Evolutionary conservation across 2,113 vertebrate species (phyloP), one percentile per base, ranked within the genome.

Genomic region (Myiagra hebetior): DNA sequence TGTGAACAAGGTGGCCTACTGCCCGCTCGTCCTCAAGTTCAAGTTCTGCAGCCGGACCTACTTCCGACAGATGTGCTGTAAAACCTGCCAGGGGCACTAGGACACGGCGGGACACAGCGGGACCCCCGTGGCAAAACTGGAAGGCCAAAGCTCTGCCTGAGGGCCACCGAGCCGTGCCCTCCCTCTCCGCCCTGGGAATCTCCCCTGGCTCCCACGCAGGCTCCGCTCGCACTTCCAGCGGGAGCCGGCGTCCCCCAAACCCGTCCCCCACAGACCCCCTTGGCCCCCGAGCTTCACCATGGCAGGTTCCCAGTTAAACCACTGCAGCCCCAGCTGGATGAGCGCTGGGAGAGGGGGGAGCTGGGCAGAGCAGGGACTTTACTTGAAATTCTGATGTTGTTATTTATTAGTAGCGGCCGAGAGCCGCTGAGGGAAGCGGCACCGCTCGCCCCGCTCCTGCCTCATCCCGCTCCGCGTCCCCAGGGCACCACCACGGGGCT

Each of bases 31-130:
- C 98, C 98, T 99, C 97, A 99, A 99, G 98, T 99, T 99, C 92
- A 99, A 99, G 98, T 99, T 99, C 98, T 99, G 99, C 98, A 99
- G 98, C 98, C 98, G 99, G 91, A 98, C 99, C 87, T 99, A 99
- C 98, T 99, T 99, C 98, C 98, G 99, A 98, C 99, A 99, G 98
- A 99, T 99, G 99, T 99, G 99, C 98, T 99, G 99, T 98, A 99
- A 99, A 98, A 99, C 99, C 35, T 99, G 99, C 98, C 99, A 99
- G 97, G 99, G 99, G 89, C 99, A 99, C 96, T 99, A 98, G 79
- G 84, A 87, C 73, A 77, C 73, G 27, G 68, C 39, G 68, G 91
- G 90, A 98, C 92, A 67, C 49, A 8, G 75, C 63, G 13, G 26
- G 53, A 82, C 42, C 77, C 83, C 87, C 15, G 5, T 18, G 84